Percentiles rank a stretch among this genome's conserved stretches.
Conservation (phyloP, 1,140 invertebrate species). For the Calosoma granatense region DNA sequence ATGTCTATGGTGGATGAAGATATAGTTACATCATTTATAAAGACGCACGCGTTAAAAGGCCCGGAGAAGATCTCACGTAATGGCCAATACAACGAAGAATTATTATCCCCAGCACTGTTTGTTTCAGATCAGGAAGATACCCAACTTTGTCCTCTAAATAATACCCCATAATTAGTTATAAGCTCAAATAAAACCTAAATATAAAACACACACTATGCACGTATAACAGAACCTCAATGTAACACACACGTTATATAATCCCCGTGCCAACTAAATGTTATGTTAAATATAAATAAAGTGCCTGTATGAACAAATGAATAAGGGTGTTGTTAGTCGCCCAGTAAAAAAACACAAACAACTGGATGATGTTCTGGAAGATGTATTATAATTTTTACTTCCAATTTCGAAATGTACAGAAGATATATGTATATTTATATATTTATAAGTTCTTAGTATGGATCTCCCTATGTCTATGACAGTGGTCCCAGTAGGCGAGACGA, state of each 20-base stretch:
- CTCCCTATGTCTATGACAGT: conserved; percentile 2
- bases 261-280: background rate
- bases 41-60: conserved; percentile 49
- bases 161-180: conserved; percentile 25
- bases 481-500: background rate
- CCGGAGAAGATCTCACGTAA: conserved; percentile 49
- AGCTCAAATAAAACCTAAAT: no score
- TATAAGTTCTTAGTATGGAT: conserved; percentile 5
- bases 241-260: background rate
- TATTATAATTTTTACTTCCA: conserved; percentile 8
- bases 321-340: background rate
- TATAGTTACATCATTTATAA: conserved; percentile 53
- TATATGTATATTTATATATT: conserved; percentile 6
- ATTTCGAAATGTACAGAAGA: conserved; percentile 9
- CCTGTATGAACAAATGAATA: background rate
- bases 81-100: conserved; percentile 48
- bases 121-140: conserved; percentile 41
- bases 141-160: conserved; percentile 44
- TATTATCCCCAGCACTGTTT: conserved; percentile 42
- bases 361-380: conserved; percentile 3
- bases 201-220: no score
- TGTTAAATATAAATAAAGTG: background rate
- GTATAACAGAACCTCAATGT: no score
- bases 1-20: conserved; percentile 58
- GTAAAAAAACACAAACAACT: background rate